Base-by-base conservation (phyloP, 30 jellyfish, hydroid and myxozoan species). In the Aurelia sp. region DNA sequence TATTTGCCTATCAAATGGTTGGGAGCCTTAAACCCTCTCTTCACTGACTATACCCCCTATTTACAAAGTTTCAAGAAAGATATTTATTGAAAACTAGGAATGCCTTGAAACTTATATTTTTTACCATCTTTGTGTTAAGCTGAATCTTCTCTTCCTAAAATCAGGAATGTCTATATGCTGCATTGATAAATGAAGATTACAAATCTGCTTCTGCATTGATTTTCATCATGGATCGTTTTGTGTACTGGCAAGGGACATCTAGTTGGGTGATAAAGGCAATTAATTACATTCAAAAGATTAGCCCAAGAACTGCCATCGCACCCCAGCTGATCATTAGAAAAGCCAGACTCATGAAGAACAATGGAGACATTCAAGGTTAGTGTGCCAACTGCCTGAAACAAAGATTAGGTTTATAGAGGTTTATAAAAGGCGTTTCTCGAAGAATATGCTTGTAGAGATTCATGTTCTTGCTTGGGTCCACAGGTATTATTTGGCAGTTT, bases 171-270 rank as follows among this genome's bases (percentile, higher is more conserved):
- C 88, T 78, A 13, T 88, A 76, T 67, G 77, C 75, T 61, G 88
- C 91, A 0, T 58, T 88, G 55, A 63, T 63, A 11, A 91, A 88
- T 17, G 76, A 61, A 40, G 64, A 78, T 58, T 88, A 77, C 88
- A 57, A 40, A 21, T 40, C 79, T 18, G 96, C 96, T 0, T 31
- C 91, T 0, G 96, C 90, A 11, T 33, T 88, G 18, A 31, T 81
- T 68, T 88, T 88, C 72, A 31, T 88, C 59, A 78, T 88, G 76
- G 96, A 88, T 78, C 91, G 96, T 7, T 88, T 76, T 70, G 79
- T 72, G 9, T 88, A 76, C 21, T 76, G 91, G 91, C 83, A 78
- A 88, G 96, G 96, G 6, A n/a, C 80, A 18, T 27, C 96, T 40
- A 88, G 63, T n/a, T 48, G 64, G 38, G 33, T 59, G 12, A 30